Conservation (phyloP, 2,113 vertebrate genomes). For the Amphiprion percula region DNA sequence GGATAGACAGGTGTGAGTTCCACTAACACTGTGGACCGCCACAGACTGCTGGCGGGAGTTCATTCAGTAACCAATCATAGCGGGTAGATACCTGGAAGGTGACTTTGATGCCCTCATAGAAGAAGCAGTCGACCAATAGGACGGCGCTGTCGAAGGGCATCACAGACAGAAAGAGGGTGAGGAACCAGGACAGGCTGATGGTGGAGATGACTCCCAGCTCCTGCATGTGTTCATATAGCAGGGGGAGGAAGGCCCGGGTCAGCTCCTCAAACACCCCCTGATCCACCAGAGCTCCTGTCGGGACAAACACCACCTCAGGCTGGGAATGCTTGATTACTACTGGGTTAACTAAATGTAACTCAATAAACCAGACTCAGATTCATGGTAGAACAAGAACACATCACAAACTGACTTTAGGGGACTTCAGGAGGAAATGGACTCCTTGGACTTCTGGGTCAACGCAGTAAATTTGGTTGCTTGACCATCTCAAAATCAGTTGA, state of each 20-base stretch:
- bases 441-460: no score
- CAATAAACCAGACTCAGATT: no score
- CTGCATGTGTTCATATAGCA: slow-evolving; percentile 95
- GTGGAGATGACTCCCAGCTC: slow-evolving; percentile 96
- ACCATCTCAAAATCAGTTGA: no score
- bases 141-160: slow-evolving; percentile 98
- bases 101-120: slow-evolving; percentile 97
- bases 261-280: slow-evolving; percentile 98
- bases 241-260: slow-evolving; percentile 90
- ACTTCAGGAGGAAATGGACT: no score
- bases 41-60: no score
- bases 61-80: background rate
- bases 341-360: no score
- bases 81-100: slow-evolving; percentile 87
- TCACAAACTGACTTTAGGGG: no score
- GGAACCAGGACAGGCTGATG: slow-evolving; percentile 98
- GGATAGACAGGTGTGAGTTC: background rate
- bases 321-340: background rate
- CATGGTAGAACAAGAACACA: no score
- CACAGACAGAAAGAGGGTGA: slow-evolving; percentile 96
- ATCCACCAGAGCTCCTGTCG: slow-evolving; percentile 93
- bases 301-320: background rate
- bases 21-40: no score
- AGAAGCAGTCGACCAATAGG: slow-evolving; percentile 96
- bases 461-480: no score